Evolutionary conservation across 1,140 invertebrate species (phyloP), one percentile per base, ranked within the genome.

Genomic region (Copidosoma floridanum): DNA sequence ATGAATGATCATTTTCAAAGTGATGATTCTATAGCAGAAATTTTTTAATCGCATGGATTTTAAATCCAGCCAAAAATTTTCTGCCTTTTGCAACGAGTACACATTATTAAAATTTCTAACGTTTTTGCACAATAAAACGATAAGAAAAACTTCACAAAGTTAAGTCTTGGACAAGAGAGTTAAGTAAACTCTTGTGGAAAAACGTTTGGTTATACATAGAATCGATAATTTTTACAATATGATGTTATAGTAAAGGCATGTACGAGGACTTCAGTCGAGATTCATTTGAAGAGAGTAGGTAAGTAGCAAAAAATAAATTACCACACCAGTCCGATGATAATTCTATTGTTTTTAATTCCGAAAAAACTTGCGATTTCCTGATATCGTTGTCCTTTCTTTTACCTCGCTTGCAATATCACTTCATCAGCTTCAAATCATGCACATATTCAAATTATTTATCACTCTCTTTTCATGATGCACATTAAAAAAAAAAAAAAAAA

Each of bases 241-340:
- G 71, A 66, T 77, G 74, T 80, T 79, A 68, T 77, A 80, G 76
- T 79, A 79, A 77, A 79, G 85, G 87, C 70, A 86, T 89, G 81
- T 92, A 90, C 82, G 89, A 92, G 82, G 90, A 91, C 82, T 91
- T 91, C 74, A 91, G 89, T 77, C 83, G 89, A 65, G 89, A 91
- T 80, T 88, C 88, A 40, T 91, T 91, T 81, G 89, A 92, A 81
- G 89, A 92, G 70, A 86, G 89, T 79, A 88, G 89, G 88, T 90
- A 85, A 82, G 82, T 83, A 72, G 69, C 60, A 56, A 61, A 54
- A 61, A 35, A 55, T 18, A 51, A 71, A 65, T 63, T 53, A 53
- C 61, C 61, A 61, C 63, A 66, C 60, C 58, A 69, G 56, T 59
- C 74, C 69, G 56, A 79, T 75, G 63, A 56, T 51, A 64, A n/a